Evolutionary conservation across 2,797 vertebrate species (phyloP), one percentile per base, ranked within the genome.

Genomic region (Tadarida brasiliensis): DNA sequence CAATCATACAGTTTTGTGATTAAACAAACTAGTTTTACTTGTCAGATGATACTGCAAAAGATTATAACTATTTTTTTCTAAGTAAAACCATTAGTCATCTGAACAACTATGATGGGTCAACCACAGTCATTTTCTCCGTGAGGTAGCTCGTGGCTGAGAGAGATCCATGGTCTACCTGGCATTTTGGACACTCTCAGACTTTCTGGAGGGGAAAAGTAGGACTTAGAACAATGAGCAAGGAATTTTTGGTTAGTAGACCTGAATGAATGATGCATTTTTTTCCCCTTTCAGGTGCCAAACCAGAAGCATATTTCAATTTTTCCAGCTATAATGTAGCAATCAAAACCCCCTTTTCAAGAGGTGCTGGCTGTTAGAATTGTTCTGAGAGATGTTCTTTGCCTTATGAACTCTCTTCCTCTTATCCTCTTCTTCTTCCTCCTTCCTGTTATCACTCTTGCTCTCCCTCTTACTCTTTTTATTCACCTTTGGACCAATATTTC

Each of bases 401-500:
- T 70, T 71, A 30, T 65, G 73, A 11, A 14, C 1, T 82, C 3
- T 57, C 33, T 54, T 85, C 6, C 28, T 92, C 8, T 26, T 63
- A 12, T 74, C n/a, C 16, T 65, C 30, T 73, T 47, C 33, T 73
- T 47, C 78, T 35, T 54, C 44, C 15, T 56, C 8, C 30, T 70
- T 20, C 19, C 33, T 61, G 1, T 47, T 33, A 28, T 76, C 47
- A 63, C 2, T 63, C 35, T 85, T 14, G 4, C 26, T 68, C 49
- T 89, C 54, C 59, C 51, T 81, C 1, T 93, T 93, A 44, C 30
- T 68, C 76, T 77, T 92, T 67, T 67, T 7, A 73, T 88, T 90
- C 26, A 51, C 67, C 35, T 49, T 65, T 6, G 17, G 0, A 28
- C 5, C 5, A 19, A 15, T 61, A 47, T 91, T 39, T 54, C 74